Base-by-base conservation (phyloP, 2,113 vertebrate species). In the Mandrillus leucophaeus region DNA sequence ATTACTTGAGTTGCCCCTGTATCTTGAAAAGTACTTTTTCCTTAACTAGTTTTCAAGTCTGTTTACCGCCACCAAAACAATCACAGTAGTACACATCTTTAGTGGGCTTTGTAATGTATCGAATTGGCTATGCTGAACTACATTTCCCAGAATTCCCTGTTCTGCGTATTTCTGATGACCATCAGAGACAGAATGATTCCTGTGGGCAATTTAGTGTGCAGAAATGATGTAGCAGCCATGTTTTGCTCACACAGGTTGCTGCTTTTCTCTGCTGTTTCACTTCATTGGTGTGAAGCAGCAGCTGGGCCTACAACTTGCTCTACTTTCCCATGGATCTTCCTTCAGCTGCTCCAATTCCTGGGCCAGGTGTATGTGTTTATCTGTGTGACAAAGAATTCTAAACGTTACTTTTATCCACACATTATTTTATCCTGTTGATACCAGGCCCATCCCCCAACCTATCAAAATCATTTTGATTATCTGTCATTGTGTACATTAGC, bases 371-470 rank as follows among this genome's bases (percentile, higher is more conserved):
- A 11, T 48, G 35, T 88, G 22, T 64, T 93, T 84, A 91, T 5
- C 22, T 93, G n/a, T 22, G 7, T 88, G 10, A 73, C 79, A 27
- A 94, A 90, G 18, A 93, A 93, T 75, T 92, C n/a, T 30, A 92
- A 96, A 95, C 35, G 2, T 57, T 81, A 89, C 43, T 78, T 94
- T 89, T 89, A 95, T 40, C 57, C 22, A 78, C 32, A 27, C n/a
- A 82, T 68, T 45, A 87, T 72, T 86, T 92, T 23, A 78, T 59
- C 20, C 50, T 76, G 6, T 81, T 90, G 57, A 32, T 81, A 61
- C 11, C 8, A 88, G 57, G 38, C 14, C 83, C 61, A 91, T 52
- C 38, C 18, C 92, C 52, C 32, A 83, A 22, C 27, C 20, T 57
- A 35, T 43, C 0, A 3, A 81, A 85, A 88, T 61, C 55, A 80